A percentile compares a stretch with the other conserved stretches of the same genome.
Conservation (phyloP, 2,113 vertebrate species). For the Cathartes aura region DNA sequence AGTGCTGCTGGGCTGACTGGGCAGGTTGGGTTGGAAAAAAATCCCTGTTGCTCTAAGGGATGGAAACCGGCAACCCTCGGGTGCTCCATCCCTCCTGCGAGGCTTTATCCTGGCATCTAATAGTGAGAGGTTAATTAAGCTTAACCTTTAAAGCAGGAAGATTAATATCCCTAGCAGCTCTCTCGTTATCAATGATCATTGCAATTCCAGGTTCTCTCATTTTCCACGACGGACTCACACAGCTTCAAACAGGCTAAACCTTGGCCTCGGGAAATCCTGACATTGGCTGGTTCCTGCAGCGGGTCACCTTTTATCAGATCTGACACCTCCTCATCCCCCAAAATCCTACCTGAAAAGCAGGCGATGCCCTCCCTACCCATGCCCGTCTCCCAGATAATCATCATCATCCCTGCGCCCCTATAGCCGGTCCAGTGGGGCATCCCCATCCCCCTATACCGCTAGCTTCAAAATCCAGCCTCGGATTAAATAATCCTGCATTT, state of each 20-base stretch:
- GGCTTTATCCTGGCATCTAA: not conserved
- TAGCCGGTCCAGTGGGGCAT: not conserved
- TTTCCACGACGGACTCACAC: not conserved
- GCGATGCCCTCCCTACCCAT: fast-evolving
- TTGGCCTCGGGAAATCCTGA: not conserved
- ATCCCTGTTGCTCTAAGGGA: not conserved
- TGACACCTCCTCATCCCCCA: not conserved
- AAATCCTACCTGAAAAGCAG: not conserved
- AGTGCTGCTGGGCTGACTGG: not conserved
- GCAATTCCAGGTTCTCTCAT: not conserved
- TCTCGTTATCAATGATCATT: not conserved
- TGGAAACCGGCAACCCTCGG: fast-evolving
- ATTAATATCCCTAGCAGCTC: not conserved
- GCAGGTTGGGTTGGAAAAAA: not conserved
- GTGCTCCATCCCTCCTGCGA: not conserved
- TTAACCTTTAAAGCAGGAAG: not conserved
- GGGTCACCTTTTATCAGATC: not conserved
- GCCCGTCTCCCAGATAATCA: not conserved
- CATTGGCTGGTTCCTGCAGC: not conserved
- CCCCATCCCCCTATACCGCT: not conserved
- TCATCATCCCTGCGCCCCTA: not conserved
- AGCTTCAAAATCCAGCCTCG: not conserved
- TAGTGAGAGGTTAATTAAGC: not conserved
- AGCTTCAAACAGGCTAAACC: not conserved
- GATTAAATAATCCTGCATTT: not conserved